A percentile compares a stretch with the other conserved stretches of the same genome.
Evolutionary conservation across 92 coral and sea anemone genomes (phyloP).

Genomic region (Pocillopora grandis): DNA sequence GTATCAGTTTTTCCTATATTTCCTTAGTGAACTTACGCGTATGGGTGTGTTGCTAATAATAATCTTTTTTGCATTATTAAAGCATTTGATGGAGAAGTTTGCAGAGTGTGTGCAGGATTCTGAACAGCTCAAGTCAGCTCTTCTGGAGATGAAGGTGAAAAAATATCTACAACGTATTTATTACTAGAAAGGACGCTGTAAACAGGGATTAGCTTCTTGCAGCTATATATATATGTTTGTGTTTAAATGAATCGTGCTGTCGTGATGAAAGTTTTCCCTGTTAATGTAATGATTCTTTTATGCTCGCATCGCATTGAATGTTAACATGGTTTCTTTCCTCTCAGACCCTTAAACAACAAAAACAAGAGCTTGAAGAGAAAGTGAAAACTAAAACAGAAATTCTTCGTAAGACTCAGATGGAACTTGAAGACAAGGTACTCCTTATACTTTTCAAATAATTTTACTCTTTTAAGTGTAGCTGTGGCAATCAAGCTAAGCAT

Average conservation of each 20-base stretch:
- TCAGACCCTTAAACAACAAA: constrained; percentile 72
- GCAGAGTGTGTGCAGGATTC: constrained; percentile 86
- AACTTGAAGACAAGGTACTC: constrained; percentile 83
- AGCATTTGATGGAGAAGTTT: constrained; percentile 89
- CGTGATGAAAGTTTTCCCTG: no score
- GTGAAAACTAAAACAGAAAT: constrained; percentile 62
- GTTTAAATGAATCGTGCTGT: no score
- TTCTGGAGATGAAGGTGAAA: constrained; percentile 74
- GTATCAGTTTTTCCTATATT: no score
- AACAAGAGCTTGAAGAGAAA: constrained; percentile 67
- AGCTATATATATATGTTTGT: no score
- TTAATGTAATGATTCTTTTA: no score
- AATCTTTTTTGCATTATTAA: neutral
- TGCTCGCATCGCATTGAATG: no score
- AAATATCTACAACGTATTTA: neutral
- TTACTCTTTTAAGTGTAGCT: no score
- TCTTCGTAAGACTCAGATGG: constrained; percentile 80
- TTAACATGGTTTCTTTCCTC: neutral
- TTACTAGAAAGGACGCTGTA: neutral
- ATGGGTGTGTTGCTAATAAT: no score
- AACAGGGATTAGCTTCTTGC: no score
- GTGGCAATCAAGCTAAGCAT: neutral
- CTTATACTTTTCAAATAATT: neutral
- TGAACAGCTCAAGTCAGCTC: constrained; percentile 79
- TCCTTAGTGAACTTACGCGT: no score